phyloP scores from a whole-genome alignment of 2,797 vertebrate species.

The Anguilla obscura region DNA sequence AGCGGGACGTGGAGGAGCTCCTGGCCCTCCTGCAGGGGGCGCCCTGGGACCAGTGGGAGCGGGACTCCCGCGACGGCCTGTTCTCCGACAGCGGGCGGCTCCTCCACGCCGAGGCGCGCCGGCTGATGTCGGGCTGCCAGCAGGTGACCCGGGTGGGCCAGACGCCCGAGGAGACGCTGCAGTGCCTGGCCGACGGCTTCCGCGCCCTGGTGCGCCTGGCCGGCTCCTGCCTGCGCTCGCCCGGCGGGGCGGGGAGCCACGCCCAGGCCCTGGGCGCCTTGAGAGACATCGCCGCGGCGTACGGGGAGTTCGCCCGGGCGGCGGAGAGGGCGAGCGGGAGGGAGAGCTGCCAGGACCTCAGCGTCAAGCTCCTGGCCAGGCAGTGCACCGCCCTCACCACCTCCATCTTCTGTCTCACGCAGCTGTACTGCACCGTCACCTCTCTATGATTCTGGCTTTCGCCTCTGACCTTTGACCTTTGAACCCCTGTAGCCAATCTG shows the following conservation, averaged over 20 bases:
- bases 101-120: conserved; percentile 82
- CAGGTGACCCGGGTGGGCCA: conserved; percentile 84
- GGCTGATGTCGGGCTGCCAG: conserved; percentile 87
- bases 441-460: conserved; percentile 60
- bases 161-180: conserved; percentile 82
- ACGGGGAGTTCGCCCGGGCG: conserved; percentile 85
- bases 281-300: conserved; percentile 82
- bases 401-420: conserved; percentile 87
- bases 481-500: conserved; percentile 40
- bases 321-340: conserved; percentile 74
- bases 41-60: conserved; percentile 59
- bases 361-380: conserved; percentile 80
- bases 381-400: conserved; percentile 92
- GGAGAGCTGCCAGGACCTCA: conserved; percentile 65
- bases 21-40: conserved; percentile 78
- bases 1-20: conserved; percentile 83
- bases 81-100: conserved; percentile 81
- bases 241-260: conserved; percentile 76
- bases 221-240: conserved; percentile 82
- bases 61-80: conserved; percentile 61
- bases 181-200: conserved; percentile 82
- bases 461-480: conserved; percentile 64
- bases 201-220: conserved; percentile 83
- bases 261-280: conserved; percentile 79
- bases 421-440: conserved; percentile 80